These are phyloP conservation scores for Xerus rutilus DNA, from an alignment of 2,797 vertebrate genomes.

Conservation along the genomic window DNA sequence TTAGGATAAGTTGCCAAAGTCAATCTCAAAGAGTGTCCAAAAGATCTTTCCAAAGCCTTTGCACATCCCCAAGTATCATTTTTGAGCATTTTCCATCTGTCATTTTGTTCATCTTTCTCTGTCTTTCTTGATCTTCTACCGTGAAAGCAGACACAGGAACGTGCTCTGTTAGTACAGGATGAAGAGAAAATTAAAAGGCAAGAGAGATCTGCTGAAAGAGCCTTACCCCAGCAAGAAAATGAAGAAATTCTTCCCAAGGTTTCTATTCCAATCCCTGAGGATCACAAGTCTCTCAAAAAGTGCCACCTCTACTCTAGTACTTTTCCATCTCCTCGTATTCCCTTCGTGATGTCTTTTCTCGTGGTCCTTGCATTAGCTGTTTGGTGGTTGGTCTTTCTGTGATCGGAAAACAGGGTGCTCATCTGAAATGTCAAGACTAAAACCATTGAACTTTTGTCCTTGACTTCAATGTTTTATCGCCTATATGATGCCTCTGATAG, in stretches of 20 bases:
- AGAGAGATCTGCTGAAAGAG: constrained; percentile 88
- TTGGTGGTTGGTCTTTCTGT: constrained; percentile 95
- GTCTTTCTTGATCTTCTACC: constrained; percentile 95
- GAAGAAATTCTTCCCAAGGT: constrained; percentile 91
- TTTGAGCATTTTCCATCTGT: constrained; percentile 90
- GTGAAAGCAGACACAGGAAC: constrained; percentile 93
- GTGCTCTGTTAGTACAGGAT: constrained; percentile 91
- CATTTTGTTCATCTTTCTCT: constrained; percentile 96
- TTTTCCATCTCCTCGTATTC: constrained; percentile 89
- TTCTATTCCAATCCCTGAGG: constrained; percentile 92
- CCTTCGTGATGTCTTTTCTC: constrained; percentile 93
- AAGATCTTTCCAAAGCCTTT: constrained; percentile 84
- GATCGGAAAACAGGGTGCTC: constrained; percentile 84
- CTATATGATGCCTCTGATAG: constrained; percentile 76
- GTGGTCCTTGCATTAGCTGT: constrained; percentile 92
- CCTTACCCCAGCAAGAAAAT: constrained; percentile 87
- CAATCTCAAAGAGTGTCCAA: constrained; percentile 19
- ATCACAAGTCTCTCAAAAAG: constrained; percentile 89
- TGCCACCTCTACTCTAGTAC: constrained; percentile 89
- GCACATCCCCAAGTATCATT: constrained; percentile 90
- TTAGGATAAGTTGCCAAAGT: constrained; percentile 48
- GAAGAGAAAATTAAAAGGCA: constrained; percentile 92
- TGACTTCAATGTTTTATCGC: constrained; percentile 80
- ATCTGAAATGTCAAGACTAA: constrained; percentile 86
- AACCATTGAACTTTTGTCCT: constrained; percentile 80